Conservation (phyloP, 1,140 invertebrate genomes). For the Epicauta chinensis region DNA sequence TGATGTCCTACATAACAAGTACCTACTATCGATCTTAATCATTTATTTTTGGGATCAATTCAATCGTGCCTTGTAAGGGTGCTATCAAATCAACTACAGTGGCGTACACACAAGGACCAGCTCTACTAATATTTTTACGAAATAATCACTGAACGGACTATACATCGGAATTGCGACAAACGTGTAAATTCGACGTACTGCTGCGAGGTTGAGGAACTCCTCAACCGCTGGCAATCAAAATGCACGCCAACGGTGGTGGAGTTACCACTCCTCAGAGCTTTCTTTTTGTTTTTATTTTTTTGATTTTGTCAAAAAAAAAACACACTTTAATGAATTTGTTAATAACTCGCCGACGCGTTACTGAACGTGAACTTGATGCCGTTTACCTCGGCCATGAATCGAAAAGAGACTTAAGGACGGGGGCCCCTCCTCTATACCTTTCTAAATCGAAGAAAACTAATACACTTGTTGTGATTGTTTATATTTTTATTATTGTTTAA, state of each 20-base stretch:
- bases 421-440: slow-evolving; percentile 21
- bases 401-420: slow-evolving; percentile 13
- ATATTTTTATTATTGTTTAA: neutral
- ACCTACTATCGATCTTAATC: too few species aligned
- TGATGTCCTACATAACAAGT: too few species aligned
- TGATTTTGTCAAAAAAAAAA: too few species aligned
- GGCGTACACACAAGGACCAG: too few species aligned
- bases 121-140: too few species aligned
- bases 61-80: too few species aligned
- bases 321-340: too few species aligned
- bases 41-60: too few species aligned
- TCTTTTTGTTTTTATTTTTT: too few species aligned
- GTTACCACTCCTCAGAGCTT: slow-evolving; percentile 43
- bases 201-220: slow-evolving; percentile 43
- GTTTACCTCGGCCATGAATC: slow-evolving; percentile 32
- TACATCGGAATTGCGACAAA: too few species aligned
- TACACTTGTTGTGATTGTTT: neutral
- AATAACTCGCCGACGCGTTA: slow-evolving; percentile 13
- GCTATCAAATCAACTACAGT: too few species aligned
- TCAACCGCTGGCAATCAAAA: slow-evolving; percentile 41
- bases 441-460: slow-evolving; percentile 16
- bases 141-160: too few species aligned
- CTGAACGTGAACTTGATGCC: slow-evolving; percentile 31
- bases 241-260: slow-evolving; percentile 45
- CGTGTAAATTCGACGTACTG: slow-evolving; percentile 17